These are phyloP conservation scores for Limulus polyphemus DNA, from an alignment of 2,888 invertebrate genomes.

Conservation along the genomic window DNA sequence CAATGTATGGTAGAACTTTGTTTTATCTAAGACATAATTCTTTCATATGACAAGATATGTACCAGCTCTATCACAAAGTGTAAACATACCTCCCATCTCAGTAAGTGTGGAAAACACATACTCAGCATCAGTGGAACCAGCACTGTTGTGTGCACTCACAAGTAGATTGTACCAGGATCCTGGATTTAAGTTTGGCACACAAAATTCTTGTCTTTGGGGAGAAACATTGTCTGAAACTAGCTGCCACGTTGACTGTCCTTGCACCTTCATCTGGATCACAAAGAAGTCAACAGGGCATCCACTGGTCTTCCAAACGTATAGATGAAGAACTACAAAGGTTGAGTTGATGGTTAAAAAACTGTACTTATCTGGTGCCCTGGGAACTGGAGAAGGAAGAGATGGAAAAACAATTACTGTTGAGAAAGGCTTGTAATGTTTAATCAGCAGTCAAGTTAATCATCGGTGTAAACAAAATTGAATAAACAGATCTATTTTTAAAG, in stretches of 20 bases:
- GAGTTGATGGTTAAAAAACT: slow-evolving; percentile 32
- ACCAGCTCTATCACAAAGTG: background rate
- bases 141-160: slow-evolving; percentile 70
- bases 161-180: slow-evolving; percentile 87
- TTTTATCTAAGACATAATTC: too few species aligned
- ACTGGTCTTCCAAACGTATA: slow-evolving; percentile 34
- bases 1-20: too few species aligned
- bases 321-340: slow-evolving; percentile 34
- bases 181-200: slow-evolving; percentile 51
- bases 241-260: slow-evolving; percentile 11
- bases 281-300: slow-evolving; percentile 35
- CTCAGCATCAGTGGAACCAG: slow-evolving; percentile 86
- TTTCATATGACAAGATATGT: too few species aligned
- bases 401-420: too few species aligned
- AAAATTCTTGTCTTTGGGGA: slow-evolving; percentile 9
- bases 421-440: too few species aligned
- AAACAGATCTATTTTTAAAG: too few species aligned
- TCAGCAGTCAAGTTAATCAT: too few species aligned
- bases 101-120: slow-evolving; percentile 91
- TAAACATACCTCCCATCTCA: slow-evolving; percentile 68
- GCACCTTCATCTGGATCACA: slow-evolving; percentile 31
- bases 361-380: slow-evolving; percentile 31
- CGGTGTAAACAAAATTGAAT: too few species aligned
- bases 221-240: slow-evolving; percentile 18
- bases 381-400: slow-evolving; percentile 7